These are phyloP conservation scores for Odontophorus gujanensis DNA, from an alignment of 2,113 vertebrate genomes.

Conservation along the genomic window DNA sequence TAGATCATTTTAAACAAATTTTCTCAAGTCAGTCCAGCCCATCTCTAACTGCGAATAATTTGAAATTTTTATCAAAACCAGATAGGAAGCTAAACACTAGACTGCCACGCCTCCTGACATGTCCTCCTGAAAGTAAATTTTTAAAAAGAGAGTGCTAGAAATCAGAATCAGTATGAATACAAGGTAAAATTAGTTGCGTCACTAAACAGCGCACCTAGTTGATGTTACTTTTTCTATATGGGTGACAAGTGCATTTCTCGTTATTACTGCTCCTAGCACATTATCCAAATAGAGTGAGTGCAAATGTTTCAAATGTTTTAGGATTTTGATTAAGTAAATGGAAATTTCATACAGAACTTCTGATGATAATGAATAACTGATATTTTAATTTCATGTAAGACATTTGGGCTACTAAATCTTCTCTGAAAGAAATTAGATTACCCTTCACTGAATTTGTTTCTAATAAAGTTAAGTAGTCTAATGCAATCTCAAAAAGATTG, in stretches of 20 bases:
- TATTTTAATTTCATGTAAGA: constrained; percentile 36
- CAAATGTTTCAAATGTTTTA: constrained; percentile 12
- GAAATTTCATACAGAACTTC: constrained; percentile 36
- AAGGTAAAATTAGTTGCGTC: not conserved
- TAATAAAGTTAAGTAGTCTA: constrained; percentile 34
- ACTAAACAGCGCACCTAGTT: not conserved
- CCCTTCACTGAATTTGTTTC: constrained; percentile 22
- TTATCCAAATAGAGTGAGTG: not conserved
- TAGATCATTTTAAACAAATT: not conserved
- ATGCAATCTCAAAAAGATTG: constrained; percentile 5
- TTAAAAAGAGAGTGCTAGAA: not conserved
- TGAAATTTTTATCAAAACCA: not conserved
- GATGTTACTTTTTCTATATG: not conserved
- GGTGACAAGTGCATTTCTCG: not conserved
- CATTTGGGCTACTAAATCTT: constrained; percentile 32
- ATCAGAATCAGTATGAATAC: not conserved
- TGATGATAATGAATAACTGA: constrained; percentile 22
- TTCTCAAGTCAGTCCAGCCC: not conserved
- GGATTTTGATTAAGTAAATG: constrained; percentile 46
- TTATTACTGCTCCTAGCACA: not conserved
- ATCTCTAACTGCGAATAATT: not conserved
- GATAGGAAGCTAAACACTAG: not conserved
- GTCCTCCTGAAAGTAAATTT: not conserved
- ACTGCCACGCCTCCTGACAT: not conserved
- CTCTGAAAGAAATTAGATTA: constrained; percentile 45